Evolutionary conservation across 2,888 invertebrate genomes (phyloP).

Genomic region (Malthinus flaveolus): DNA sequence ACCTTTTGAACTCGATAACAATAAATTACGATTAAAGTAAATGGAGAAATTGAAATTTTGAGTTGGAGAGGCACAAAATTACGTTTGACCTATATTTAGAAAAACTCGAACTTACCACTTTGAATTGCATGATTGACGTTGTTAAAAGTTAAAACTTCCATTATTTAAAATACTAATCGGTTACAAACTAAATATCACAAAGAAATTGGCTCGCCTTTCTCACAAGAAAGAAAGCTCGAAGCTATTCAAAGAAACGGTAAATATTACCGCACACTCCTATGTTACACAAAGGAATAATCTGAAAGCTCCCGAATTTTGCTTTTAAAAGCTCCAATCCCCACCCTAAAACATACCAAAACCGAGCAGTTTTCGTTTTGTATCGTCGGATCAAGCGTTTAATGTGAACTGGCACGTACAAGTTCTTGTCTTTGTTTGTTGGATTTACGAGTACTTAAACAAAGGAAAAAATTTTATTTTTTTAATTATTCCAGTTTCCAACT

Average conservation of each 20-base stretch:
- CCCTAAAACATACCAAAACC: neutral
- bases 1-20: conserved; percentile 1
- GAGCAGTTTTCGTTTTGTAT: conserved; percentile 14
- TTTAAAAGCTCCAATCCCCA: conserved; percentile 17
- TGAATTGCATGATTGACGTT: conserved; percentile 47
- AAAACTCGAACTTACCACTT: conserved; percentile 43
- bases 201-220: conserved; percentile 38
- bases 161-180: conserved; percentile 28
- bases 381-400: conserved; percentile 12
- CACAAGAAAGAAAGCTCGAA: conserved; percentile 33
- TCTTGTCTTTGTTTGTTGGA: conserved; percentile 19
- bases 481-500: neutral
- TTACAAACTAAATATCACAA: conserved; percentile 46
- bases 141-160: conserved; percentile 48
- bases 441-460: conserved; percentile 11
- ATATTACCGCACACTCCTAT: neutral
- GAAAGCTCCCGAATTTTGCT: conserved; percentile 8
- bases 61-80: neutral
- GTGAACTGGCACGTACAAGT: conserved; percentile 21
- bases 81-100: conserved; percentile 1
- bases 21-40: neutral
- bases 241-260: conserved; percentile 7
- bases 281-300: conserved; percentile 13
- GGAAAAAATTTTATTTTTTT: conserved; percentile 6
- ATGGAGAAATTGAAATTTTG: neutral